Evolutionary conservation across 2,113 vertebrate species (phyloP).

Genomic region (Elephas maximus): DNA sequence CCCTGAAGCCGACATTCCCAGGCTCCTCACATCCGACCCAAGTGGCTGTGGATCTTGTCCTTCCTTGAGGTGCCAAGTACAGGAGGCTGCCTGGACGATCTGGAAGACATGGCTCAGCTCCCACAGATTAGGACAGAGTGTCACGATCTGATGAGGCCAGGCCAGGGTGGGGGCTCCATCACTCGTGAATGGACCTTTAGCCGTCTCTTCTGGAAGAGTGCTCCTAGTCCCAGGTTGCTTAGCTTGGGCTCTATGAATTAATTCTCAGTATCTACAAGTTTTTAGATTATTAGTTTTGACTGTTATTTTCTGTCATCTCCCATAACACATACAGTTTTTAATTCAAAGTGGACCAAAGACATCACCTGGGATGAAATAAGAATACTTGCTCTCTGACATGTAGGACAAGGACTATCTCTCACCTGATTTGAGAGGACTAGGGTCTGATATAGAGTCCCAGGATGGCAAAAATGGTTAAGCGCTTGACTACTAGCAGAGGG

Average conservation of each 20-base stretch:
- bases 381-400: neutral
- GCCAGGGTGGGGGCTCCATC: accelerated
- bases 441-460: neutral
- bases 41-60: neutral
- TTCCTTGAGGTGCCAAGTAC: neutral
- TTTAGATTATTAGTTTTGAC: neutral
- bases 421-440: neutral
- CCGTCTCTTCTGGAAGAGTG: neutral
- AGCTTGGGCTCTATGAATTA: neutral
- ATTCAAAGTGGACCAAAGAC: neutral
- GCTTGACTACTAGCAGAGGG: neutral
- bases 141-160: accelerated
- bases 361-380: neutral
- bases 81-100: neutral
- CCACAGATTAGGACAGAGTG: neutral
- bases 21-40: neutral
- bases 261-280: neutral
- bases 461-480: neutral
- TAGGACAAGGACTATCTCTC: neutral
- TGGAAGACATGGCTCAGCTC: neutral
- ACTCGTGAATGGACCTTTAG: accelerated
- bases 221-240: neutral
- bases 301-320: neutral
- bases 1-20: neutral
- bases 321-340: neutral